phyloP scores from a whole-genome alignment of 2,888 invertebrate genomes.

The Campoletis raptor region DNA sequence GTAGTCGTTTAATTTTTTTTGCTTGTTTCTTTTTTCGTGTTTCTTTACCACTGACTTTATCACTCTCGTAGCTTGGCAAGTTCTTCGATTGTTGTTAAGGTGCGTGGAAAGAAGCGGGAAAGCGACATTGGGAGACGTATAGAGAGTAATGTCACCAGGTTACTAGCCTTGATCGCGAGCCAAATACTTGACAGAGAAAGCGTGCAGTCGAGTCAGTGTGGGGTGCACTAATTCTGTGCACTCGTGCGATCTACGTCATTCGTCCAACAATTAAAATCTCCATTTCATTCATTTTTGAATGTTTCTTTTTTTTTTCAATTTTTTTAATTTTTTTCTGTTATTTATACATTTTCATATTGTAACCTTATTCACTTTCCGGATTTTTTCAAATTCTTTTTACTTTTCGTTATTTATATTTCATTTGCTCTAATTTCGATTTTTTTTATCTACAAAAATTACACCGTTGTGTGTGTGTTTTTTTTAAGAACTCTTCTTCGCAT shows the following conservation, averaged over 20 bases:
- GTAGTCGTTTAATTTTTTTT: conserved; percentile 20
- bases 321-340: neutral
- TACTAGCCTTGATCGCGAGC: conserved; percentile 83
- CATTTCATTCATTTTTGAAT: conserved; percentile 3
- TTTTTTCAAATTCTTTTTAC: neutral
- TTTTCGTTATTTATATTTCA: neutral
- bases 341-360: neutral
- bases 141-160: conserved; percentile 77
- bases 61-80: conserved; percentile 36
- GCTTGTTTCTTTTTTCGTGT: neutral
- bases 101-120: conserved; percentile 32
- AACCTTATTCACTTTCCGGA: neutral
- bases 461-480: neutral
- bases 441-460: neutral
- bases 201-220: conserved; percentile 75
- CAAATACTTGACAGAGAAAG: conserved; percentile 82
- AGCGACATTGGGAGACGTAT: conserved; percentile 54
- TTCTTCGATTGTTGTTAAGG: conserved; percentile 18
- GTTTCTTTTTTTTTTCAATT: neutral
- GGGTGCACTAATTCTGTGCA: conserved; percentile 77
- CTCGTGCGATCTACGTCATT: conserved; percentile 70
- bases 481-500: neutral
- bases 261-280: conserved; percentile 20
- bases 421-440: neutral
- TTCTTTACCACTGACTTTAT: conserved; percentile 4